phyloP scores from a whole-genome alignment of 2,113 vertebrate genomes.

The Cyphomyrus discorhynchus region DNA sequence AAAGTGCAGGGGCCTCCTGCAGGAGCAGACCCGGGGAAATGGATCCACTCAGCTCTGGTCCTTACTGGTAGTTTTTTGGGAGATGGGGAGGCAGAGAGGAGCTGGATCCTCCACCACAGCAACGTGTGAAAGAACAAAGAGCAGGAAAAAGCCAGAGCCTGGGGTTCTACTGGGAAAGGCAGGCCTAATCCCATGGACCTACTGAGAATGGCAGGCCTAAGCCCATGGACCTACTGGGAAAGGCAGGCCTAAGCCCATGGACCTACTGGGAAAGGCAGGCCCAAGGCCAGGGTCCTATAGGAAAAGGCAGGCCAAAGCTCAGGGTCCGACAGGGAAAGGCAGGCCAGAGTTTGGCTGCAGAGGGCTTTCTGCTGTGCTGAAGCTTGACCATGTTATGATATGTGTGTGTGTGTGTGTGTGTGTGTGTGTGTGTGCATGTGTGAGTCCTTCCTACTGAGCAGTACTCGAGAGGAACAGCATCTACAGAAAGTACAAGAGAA shows the following conservation, averaged over 20 bases:
- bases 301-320: neutral
- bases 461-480: neutral
- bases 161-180: neutral
- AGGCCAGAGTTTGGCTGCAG: neutral
- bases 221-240: no score
- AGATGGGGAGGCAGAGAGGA: neutral
- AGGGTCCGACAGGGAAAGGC: neutral
- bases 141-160: neutral
- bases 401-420: neutral
- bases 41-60: neutral
- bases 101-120: neutral
- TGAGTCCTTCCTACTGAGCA: neutral
- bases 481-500: neutral
- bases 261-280: no score
- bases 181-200: neutral
- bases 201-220: neutral
- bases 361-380: neutral
- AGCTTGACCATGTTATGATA: neutral
- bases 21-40: slow-evolving; percentile 9
- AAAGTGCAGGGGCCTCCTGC: neutral
- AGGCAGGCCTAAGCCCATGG: neutral
- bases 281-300: no score
- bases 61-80: slow-evolving; percentile 1
- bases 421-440: neutral
- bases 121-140: neutral